Evolutionary conservation across 2,113 vertebrate species (phyloP).

Genomic region (Ariopsis seemanni): DNA sequence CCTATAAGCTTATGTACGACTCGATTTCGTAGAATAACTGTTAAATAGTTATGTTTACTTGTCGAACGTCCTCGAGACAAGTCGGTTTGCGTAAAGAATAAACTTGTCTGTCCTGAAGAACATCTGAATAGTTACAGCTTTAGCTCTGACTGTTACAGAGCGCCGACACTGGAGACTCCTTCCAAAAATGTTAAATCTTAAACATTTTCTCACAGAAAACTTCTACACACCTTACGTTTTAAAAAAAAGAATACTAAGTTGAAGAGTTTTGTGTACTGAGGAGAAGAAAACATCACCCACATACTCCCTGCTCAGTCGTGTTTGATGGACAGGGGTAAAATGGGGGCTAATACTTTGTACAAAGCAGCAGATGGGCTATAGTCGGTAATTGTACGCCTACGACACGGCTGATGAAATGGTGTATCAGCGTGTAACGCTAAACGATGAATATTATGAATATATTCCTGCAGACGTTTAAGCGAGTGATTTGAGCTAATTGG

Average conservation of each 20-base stretch:
- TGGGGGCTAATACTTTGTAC: background rate
- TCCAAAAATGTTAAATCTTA: background rate
- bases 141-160: too few relatives aligned
- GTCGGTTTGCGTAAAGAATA: too few relatives aligned
- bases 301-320: background rate
- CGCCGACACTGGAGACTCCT: background rate
- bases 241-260: too few relatives aligned
- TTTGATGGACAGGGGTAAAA: background rate
- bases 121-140: too few relatives aligned
- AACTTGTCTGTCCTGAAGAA: too few relatives aligned
- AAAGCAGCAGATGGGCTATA: constrained; percentile 2
- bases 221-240: too few relatives aligned
- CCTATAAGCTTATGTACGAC: too few relatives aligned
- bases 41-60: background rate
- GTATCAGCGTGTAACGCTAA: background rate
- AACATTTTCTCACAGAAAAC: background rate
- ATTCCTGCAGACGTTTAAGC: background rate
- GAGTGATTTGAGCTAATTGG: background rate
- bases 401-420: background rate
- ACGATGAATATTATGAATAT: constrained; percentile 11
- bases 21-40: too few relatives aligned
- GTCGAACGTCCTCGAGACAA: too few relatives aligned
- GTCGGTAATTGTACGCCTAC: background rate
- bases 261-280: background rate
- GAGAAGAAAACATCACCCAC: background rate